Percentiles rank a stretch among this genome's conserved stretches.
phyloP scores from a whole-genome alignment of 1,140 invertebrate species.

The Hestina assimilis region DNA sequence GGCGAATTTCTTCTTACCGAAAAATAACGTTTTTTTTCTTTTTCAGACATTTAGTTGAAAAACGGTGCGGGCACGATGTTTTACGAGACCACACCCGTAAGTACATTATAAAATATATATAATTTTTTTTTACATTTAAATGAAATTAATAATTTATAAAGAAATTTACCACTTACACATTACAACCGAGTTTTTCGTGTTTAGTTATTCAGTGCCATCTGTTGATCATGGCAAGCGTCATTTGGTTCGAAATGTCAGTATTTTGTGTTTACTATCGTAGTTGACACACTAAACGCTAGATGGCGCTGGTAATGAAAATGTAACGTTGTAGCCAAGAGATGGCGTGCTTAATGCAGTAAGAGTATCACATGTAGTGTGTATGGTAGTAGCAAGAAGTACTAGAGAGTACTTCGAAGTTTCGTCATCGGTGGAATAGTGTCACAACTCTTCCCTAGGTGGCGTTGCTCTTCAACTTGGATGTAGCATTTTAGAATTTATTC shows the following conservation, averaged over 20 bases:
- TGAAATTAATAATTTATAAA: background rate
- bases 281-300: constrained; percentile 8
- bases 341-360: constrained; percentile 13
- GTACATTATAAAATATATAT: constrained; percentile 31
- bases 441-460: constrained; percentile 12
- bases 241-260: background rate
- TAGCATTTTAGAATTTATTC: background rate
- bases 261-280: background rate
- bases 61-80: constrained; percentile 41
- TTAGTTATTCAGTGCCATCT: constrained; percentile 36
- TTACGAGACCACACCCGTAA: constrained; percentile 58
- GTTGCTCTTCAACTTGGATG: background rate
- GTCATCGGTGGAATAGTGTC: background rate
- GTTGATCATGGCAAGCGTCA: background rate
- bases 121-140: constrained; percentile 6
- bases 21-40: constrained; percentile 31
- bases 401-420: background rate
- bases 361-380: too few relatives aligned
- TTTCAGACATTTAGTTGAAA: constrained; percentile 62
- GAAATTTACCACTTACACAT: constrained; percentile 10
- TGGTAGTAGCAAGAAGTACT: too few relatives aligned
- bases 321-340: background rate
- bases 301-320: constrained; percentile 19
- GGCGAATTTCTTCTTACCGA: constrained; percentile 23
- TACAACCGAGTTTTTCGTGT: constrained; percentile 23